A percentile compares a stretch with the other conserved stretches of the same genome.
These are phyloP conservation scores for Turnix velox DNA, from an alignment of 2,113 vertebrate genomes.

Conservation along the genomic window DNA sequence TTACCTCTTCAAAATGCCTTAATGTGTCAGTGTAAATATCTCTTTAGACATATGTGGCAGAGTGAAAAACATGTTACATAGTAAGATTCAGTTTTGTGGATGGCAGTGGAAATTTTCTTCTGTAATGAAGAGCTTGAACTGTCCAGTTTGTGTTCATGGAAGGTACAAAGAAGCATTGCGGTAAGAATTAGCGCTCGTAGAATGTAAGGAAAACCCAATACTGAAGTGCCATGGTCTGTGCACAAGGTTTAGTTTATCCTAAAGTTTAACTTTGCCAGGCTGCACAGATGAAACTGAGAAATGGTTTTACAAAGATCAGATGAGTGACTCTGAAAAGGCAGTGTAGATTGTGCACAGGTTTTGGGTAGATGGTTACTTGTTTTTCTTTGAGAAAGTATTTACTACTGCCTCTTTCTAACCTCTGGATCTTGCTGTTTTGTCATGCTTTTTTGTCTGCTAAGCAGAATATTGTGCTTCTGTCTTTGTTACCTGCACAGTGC, in stretches of 20 bases:
- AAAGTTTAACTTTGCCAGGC: neutral
- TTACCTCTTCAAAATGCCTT: neutral
- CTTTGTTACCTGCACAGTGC: neutral
- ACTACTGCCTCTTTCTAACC: neutral
- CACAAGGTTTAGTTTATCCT: neutral
- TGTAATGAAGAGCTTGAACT: neutral
- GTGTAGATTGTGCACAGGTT: neutral
- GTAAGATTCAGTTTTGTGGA: neutral
- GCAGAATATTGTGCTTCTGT: neutral
- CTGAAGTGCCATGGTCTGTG: neutral
- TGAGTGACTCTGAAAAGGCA: rapidly evolving
- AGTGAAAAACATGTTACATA: neutral
- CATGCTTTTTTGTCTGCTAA: neutral
- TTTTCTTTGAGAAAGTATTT: neutral
- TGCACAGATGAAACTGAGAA: neutral
- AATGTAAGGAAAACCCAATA: neutral
- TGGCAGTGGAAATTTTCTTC: too few relatives aligned
- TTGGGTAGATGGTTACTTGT: neutral
- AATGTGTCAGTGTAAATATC: neutral
- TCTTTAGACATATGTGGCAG: neutral
- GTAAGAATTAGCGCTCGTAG: neutral
- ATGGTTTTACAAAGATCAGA: neutral
- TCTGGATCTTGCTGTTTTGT: neutral
- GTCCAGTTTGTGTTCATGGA: neutral
- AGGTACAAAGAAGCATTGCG: neutral